These are phyloP conservation scores for Agelaius tricolor DNA, from an alignment of 2,113 vertebrate genomes.

Conservation along the genomic window DNA sequence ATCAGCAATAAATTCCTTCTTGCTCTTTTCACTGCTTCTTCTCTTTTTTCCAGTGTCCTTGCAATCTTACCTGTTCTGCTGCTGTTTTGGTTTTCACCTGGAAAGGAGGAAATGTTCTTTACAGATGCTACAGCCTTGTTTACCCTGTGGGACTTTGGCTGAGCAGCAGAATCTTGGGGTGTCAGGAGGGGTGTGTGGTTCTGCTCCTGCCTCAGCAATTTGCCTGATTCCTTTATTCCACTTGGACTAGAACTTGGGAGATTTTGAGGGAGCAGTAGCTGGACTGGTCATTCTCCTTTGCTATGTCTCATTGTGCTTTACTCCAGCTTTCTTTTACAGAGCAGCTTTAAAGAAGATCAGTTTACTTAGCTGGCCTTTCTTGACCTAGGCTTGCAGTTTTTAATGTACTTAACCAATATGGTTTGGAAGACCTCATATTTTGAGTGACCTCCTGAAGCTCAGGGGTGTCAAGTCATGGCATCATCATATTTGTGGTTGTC, in stretches of 20 bases:
- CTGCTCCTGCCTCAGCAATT: not conserved
- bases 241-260: not conserved
- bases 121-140: not conserved
- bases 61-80: not conserved
- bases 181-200: not conserved
- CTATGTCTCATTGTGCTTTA: not conserved
- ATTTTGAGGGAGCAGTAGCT: not conserved
- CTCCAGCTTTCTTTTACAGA: not conserved
- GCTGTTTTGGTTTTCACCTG: not conserved
- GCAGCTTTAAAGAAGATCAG: not conserved
- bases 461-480: not conserved
- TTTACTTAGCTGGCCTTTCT: not conserved
- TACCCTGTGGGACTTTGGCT: not conserved
- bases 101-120: not conserved
- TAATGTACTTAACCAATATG: not conserved
- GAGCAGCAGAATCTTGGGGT: not conserved
- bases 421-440: not conserved
- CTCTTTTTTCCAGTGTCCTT: not conserved
- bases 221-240: not conserved
- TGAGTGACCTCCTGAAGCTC: not conserved
- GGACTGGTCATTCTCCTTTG: not conserved
- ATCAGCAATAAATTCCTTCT: not conserved
- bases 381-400: not conserved
- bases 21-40: not conserved
- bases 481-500: not conserved